phyloP scores from a whole-genome alignment of 2,113 vertebrate species.

The Sceloporus undulatus region DNA sequence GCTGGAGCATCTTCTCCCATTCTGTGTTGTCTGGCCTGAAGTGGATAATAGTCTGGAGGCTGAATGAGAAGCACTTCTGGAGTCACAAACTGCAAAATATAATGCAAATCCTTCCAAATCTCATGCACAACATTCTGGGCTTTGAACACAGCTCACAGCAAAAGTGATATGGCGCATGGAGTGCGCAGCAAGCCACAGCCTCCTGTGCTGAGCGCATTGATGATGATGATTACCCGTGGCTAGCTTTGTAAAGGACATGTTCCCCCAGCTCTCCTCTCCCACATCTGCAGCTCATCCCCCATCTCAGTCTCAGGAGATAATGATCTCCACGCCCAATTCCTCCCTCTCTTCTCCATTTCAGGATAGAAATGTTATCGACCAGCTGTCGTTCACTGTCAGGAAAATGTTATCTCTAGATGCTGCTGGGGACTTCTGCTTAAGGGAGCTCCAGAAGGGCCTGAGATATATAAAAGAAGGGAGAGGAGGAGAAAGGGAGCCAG shows the following conservation, averaged over 20 bases:
- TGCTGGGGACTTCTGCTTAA: constrained; percentile 64
- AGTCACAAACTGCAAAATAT: not conserved
- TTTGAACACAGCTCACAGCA: not conserved
- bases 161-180: not conserved
- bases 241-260: not conserved
- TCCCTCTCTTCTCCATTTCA: constrained; percentile 56
- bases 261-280: not conserved
- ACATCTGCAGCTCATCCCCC: not conserved
- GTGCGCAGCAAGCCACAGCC: not conserved
- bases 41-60: not conserved
- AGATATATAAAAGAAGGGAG: constrained; percentile 59
- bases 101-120: not conserved
- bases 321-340: constrained; percentile 61
- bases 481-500: constrained; percentile 19
- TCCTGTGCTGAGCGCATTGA: not conserved
- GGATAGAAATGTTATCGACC: constrained; percentile 68
- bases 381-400: constrained; percentile 62
- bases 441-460: constrained; percentile 61
- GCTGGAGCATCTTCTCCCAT: no score
- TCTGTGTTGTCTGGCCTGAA: not conserved
- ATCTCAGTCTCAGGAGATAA: constrained; percentile 59
- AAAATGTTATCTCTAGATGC: constrained; percentile 56
- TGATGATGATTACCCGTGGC: not conserved
- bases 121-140: not conserved
- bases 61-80: not conserved